A percentile compares a stretch with the other conserved stretches of the same genome.
These are phyloP conservation scores for Caenorhabditis brenneri DNA, from an alignment of 1,140 invertebrate species.

Conservation along the genomic window DNA sequence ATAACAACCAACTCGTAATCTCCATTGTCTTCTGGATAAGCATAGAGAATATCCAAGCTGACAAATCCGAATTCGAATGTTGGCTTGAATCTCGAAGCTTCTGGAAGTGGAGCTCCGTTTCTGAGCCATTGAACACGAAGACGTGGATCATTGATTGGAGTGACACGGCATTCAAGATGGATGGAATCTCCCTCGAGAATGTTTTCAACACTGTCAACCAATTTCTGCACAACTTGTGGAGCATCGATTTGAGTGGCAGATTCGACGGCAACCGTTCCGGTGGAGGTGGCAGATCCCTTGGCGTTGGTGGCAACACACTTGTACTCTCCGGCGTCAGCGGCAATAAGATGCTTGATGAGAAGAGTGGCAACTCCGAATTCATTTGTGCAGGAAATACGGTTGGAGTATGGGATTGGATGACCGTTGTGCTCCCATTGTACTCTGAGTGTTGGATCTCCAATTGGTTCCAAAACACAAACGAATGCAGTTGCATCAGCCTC, in stretches of 20 bases:
- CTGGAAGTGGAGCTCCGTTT: constrained; percentile 73
- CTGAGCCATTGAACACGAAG: constrained; percentile 94
- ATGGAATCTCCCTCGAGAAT: constrained; percentile 83
- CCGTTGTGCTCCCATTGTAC: constrained; percentile 95
- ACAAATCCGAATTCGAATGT: constrained; percentile 70
- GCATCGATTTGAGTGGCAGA: constrained; percentile 62
- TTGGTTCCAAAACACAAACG: constrained; percentile 88
- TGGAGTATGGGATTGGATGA: constrained; percentile 80
- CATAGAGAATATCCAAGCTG: constrained; percentile 67
- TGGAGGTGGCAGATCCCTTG: constrained; percentile 63
- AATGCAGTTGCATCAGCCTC: constrained; percentile 91
- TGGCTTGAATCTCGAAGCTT: constrained; percentile 64
- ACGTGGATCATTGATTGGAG: constrained; percentile 92
- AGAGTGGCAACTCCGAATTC: constrained; percentile 93
- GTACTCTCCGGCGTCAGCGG: constrained; percentile 91
- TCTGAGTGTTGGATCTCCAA: constrained; percentile 90
- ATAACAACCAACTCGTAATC: constrained; percentile 65
- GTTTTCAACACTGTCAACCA: constrained; percentile 79
- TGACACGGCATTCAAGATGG: constrained; percentile 91
- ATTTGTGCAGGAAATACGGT: constrained; percentile 92
- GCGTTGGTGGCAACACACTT: constrained; percentile 82
- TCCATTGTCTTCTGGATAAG: constrained; percentile 69
- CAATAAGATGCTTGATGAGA: constrained; percentile 91
- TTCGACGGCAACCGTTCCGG: constrained; percentile 63
- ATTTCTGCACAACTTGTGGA: constrained; percentile 75